Evolutionary conservation across 2,113 vertebrate species (phyloP).

Genomic region (Hippocampus mohnikei): DNA sequence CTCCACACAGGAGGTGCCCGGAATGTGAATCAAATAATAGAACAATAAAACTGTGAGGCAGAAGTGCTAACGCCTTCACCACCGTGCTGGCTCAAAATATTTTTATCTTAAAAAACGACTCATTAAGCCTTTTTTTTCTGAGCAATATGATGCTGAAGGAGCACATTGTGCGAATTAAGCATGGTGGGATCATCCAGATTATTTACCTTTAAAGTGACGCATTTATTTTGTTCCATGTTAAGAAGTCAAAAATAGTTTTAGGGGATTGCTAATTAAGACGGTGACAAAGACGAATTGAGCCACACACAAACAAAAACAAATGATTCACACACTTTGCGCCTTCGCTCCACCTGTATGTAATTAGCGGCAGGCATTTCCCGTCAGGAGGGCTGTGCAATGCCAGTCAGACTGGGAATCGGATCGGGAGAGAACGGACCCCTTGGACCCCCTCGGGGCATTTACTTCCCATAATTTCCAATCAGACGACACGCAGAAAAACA

Average conservation of each 20-base stretch:
- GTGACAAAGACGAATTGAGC: conserved; percentile 32
- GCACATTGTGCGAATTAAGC: conserved; percentile 6
- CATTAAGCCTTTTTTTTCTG: conserved; percentile 4
- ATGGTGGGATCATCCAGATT: conserved; percentile 11
- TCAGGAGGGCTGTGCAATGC: conserved; percentile 56
- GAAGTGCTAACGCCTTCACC: too few species aligned
- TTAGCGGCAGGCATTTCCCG: conserved; percentile 69
- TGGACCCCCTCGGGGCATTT: conserved; percentile 17
- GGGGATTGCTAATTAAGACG: conserved; percentile 3
- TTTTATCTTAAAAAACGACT: too few species aligned
- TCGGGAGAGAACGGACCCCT: conserved; percentile 7
- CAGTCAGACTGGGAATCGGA: conserved; percentile 60
- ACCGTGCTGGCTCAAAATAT: too few species aligned
- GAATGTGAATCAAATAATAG: too few species aligned
- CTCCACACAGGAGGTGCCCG: too few species aligned
- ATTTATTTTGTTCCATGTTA: conserved; percentile 10
- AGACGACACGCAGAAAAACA: conserved; percentile 10
- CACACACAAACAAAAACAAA: conserved; percentile 45
- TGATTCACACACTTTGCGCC: conserved; percentile 23
- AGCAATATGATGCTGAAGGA: not conserved
- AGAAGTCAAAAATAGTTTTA: conserved; percentile 1
- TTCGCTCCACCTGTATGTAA: conserved; percentile 65
- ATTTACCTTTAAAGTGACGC: conserved; percentile 6
- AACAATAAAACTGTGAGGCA: too few species aligned
- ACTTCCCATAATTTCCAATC: conserved; percentile 38